Base-by-base conservation (phyloP, 2,113 vertebrate species). In the Eubucco bourcierii region DNA sequence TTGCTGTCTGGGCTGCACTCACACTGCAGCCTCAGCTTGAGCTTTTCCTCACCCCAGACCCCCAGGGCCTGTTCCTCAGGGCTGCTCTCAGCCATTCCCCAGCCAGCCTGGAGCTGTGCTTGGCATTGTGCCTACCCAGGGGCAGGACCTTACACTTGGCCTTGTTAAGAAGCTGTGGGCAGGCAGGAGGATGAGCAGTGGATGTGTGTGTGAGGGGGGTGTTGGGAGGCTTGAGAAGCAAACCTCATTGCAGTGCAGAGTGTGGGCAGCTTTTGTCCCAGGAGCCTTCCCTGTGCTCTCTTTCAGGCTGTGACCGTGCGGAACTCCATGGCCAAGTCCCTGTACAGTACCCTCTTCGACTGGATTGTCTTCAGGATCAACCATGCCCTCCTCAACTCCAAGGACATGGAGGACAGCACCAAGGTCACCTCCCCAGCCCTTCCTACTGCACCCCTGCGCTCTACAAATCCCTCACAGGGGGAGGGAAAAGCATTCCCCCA, bases 351-450 rank as follows among this genome's bases (percentile, higher is more conserved):
- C 76, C 98, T 99, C 66, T 99, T 99, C 33, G 99, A 99, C 97
- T 99, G 99, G 99, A 99, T 99, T 15, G 99, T 99, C 94, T 99
- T 99, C 98, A 98, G 99, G 89, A 99, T 99, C 97, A 99, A 99
- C 97, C 99, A 99, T 3, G 99, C 99, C 1, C 98, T 99, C 95
- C 98, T 99, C 92, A 99, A 99, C 96, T 98, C 98, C 28, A 98
- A 98, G 95, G 99, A 99, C 93, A 96, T 99, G 96, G 98, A 99
- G 87, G 98, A 99, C 77, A 98, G 94, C 89, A 98, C 97, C 90
- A 99, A 99, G 98, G 99, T 99, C 97, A 94, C 4, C 0, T n/a
- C 67, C 74, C 25, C 52, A 34, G 17, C 24, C 73, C 56, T 15
- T n/a, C 6, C 74, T 66, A 21, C 34, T 65, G 4, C 2, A 0